These are phyloP conservation scores for Atta cephalotes DNA, from an alignment of 1,140 invertebrate species.

Conservation along the genomic window DNA sequence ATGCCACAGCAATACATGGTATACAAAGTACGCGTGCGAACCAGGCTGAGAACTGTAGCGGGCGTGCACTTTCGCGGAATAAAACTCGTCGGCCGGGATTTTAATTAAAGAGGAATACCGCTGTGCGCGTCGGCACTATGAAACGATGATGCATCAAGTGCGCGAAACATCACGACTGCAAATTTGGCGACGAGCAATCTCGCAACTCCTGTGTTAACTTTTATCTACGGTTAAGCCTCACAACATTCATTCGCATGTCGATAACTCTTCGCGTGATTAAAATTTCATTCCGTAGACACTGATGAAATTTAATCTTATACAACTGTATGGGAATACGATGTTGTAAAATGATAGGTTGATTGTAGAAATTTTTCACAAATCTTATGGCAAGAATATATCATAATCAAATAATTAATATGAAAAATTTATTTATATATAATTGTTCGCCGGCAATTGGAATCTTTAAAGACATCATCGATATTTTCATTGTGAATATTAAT, in stretches of 20 bases:
- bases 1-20: slow-evolving; percentile 66
- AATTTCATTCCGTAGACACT: slow-evolving; percentile 31
- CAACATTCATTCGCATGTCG: slow-evolving; percentile 37
- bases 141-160: slow-evolving; percentile 49
- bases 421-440: neutral
- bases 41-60: slow-evolving; percentile 76
- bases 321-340: neutral
- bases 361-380: neutral
- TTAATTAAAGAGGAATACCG: slow-evolving; percentile 74
- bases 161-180: slow-evolving; percentile 35
- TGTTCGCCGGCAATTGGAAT: no score
- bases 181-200: slow-evolving; percentile 49
- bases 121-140: neutral
- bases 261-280: slow-evolving; percentile 38
- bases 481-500: no score
- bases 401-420: neutral
- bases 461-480: no score
- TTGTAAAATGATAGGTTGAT: slow-evolving; percentile 1
- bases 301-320: slow-evolving; percentile 39
- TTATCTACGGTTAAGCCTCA: slow-evolving; percentile 39
- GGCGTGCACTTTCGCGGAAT: slow-evolving; percentile 65
- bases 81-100: slow-evolving; percentile 67
- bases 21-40: slow-evolving; percentile 82
- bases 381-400: neutral
- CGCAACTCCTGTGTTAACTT: slow-evolving; percentile 34